A percentile compares a stretch with the other conserved stretches of the same genome.
These are phyloP conservation scores for Pseudochaenichthys georgianus DNA, from an alignment of 2,797 vertebrate genomes.

Conservation along the genomic window DNA sequence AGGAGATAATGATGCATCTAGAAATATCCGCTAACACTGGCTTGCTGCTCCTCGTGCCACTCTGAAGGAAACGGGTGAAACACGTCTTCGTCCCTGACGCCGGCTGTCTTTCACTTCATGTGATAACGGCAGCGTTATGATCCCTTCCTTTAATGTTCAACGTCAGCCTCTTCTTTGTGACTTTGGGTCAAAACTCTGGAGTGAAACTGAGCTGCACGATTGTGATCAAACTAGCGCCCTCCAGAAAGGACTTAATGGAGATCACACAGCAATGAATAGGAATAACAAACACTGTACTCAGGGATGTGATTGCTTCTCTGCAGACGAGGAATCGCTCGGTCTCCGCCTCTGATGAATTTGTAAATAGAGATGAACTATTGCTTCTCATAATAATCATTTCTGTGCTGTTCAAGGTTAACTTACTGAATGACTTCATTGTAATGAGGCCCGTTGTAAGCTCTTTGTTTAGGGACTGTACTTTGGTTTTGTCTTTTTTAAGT, in stretches of 20 bases:
- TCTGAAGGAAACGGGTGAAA: background rate
- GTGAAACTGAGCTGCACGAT: slow-evolving; percentile 11
- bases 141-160: slow-evolving; percentile 18
- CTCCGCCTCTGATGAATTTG: slow-evolving; percentile 59
- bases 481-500: slow-evolving; percentile 44
- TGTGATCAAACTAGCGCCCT: slow-evolving; percentile 16
- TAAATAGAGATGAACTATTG: slow-evolving; percentile 66
- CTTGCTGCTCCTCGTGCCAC: slow-evolving; percentile 25
- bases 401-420: slow-evolving; percentile 44
- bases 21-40: slow-evolving; percentile 9
- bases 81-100: background rate
- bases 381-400: slow-evolving; percentile 37
- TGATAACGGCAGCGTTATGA: background rate
- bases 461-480: slow-evolving; percentile 30
- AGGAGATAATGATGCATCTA: slow-evolving; percentile 24
- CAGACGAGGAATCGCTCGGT: slow-evolving; percentile 47
- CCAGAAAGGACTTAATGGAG: slow-evolving; percentile 26
- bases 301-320: slow-evolving; percentile 72
- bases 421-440: slow-evolving; percentile 32
- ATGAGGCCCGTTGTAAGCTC: slow-evolving; percentile 16
- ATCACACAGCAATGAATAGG: slow-evolving; percentile 33
- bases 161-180: slow-evolving; percentile 23
- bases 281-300: slow-evolving; percentile 69
- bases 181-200: slow-evolving; percentile 10
- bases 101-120: background rate